Percentiles rank a stretch among this genome's conserved stretches.
These are phyloP conservation scores for Aphelinus certus DNA, from an alignment of 1,140 invertebrate genomes.

Conservation along the genomic window DNA sequence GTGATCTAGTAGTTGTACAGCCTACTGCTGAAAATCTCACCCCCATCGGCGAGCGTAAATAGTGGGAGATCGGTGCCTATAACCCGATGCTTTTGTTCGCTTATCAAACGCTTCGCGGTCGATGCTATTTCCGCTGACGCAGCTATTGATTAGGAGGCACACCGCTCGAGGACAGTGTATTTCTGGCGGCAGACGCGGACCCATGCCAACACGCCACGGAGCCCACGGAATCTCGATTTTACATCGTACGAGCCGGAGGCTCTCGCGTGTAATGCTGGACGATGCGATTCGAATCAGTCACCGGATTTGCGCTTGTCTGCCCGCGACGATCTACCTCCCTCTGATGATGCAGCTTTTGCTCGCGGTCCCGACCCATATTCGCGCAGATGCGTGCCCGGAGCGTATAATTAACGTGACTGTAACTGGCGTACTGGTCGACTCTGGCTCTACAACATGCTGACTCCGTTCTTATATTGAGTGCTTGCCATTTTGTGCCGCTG, in stretches of 20 bases:
- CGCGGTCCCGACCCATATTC: background rate
- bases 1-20: too few species aligned
- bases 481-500: too few species aligned
- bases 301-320: conserved; percentile 3
- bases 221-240: background rate
- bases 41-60: background rate
- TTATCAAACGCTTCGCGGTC: background rate
- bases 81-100: background rate
- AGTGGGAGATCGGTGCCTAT: background rate
- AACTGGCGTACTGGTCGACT: too few species aligned
- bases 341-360: too few species aligned
- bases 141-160: conserved; percentile 17
- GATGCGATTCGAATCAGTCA: conserved; percentile 13
- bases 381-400: background rate
- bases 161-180: background rate
- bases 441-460: too few species aligned
- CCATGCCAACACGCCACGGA: too few species aligned
- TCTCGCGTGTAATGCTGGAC: background rate
- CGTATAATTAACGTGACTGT: too few species aligned
- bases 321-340: background rate
- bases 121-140: background rate
- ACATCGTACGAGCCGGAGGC: background rate
- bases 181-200: background rate
- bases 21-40: too few species aligned
- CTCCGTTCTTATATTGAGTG: too few species aligned